phyloP scores from a whole-genome alignment of 2,113 vertebrate species.

The Microtus richardsoni region DNA sequence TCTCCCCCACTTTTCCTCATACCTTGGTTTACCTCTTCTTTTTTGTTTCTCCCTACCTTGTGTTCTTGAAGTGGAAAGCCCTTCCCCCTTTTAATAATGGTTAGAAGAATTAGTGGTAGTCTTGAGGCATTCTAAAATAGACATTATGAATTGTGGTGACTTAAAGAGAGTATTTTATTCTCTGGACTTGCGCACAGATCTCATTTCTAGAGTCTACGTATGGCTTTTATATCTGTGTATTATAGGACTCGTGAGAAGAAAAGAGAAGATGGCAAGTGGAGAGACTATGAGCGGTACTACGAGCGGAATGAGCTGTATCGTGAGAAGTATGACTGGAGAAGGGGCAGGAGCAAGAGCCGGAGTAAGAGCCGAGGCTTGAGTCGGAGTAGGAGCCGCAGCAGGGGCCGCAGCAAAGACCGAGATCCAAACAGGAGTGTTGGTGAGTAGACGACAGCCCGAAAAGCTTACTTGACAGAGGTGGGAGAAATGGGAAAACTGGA shows the following conservation, averaged over 20 bases:
- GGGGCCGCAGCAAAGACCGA: constrained; percentile 90
- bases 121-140: constrained; percentile 28
- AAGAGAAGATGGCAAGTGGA: constrained; percentile 96
- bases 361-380: constrained; percentile 90
- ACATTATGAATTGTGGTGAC: constrained; percentile 66
- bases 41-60: constrained; percentile 58
- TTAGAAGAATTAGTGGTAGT: constrained; percentile 53
- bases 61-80: constrained; percentile 56
- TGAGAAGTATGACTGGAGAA: constrained; percentile 95
- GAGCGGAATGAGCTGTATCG: constrained; percentile 93
- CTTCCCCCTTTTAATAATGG: constrained; percentile 49
- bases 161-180: constrained; percentile 41
- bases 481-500: not conserved
- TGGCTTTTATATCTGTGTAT: constrained; percentile 55
- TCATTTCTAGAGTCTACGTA: not conserved
- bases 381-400: constrained; percentile 90
- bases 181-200: not conserved
- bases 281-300: constrained; percentile 94
- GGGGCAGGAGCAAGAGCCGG: constrained; percentile 93
- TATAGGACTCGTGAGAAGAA: constrained; percentile 93
- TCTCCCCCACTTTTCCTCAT: not conserved
- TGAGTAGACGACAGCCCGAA: constrained; percentile 64
- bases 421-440: constrained; percentile 84
- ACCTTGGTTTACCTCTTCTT: constrained; percentile 62
- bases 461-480: not conserved